Percentiles rank a stretch among this genome's conserved stretches.
Conservation (phyloP, 2,888 invertebrate species). For the Netelia melanura region DNA sequence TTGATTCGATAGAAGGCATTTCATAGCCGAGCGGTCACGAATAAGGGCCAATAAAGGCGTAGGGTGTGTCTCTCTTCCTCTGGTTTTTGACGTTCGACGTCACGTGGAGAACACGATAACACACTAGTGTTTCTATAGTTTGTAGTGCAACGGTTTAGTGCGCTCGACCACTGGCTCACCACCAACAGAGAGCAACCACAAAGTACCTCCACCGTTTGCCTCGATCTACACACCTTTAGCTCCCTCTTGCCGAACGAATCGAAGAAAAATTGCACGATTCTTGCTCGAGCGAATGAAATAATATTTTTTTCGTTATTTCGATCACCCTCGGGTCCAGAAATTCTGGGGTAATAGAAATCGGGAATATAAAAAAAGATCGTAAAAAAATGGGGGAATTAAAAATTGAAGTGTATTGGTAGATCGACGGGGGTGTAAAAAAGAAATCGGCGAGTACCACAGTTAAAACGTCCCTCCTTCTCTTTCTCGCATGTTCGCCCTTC, state of each 20-base stretch:
- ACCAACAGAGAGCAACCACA: neutral
- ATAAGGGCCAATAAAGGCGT: constrained; percentile 79
- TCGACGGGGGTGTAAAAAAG: constrained; percentile 20
- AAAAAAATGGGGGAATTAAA: neutral
- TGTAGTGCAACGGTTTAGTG: constrained; percentile 4
- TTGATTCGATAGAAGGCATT: constrained; percentile 81
- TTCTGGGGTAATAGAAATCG: neutral
- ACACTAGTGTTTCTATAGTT: neutral
- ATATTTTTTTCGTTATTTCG: neutral
- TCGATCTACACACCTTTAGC: neutral
- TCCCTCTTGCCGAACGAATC: neutral
- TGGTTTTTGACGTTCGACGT: constrained; percentile 1
- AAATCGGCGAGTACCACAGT: constrained; percentile 36
- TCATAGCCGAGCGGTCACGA: constrained; percentile 79
- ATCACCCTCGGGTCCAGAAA: neutral
- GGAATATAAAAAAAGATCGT: constrained; percentile 12
- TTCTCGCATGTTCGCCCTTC: constrained; percentile 22
- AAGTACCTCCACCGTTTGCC: neutral
- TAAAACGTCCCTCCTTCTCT: neutral
- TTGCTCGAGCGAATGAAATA: neutral
- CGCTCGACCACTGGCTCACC: constrained; percentile 1
- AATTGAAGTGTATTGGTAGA: neutral
- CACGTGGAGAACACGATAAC: neutral
- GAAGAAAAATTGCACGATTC: neutral
- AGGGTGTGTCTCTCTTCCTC: constrained; percentile 38